Percentiles rank a stretch among this genome's conserved stretches.
These are phyloP conservation scores for Pelagia noctiluca DNA, from an alignment of 30 jellyfish, hydroid and myxozoan species.

Conservation along the genomic window DNA sequence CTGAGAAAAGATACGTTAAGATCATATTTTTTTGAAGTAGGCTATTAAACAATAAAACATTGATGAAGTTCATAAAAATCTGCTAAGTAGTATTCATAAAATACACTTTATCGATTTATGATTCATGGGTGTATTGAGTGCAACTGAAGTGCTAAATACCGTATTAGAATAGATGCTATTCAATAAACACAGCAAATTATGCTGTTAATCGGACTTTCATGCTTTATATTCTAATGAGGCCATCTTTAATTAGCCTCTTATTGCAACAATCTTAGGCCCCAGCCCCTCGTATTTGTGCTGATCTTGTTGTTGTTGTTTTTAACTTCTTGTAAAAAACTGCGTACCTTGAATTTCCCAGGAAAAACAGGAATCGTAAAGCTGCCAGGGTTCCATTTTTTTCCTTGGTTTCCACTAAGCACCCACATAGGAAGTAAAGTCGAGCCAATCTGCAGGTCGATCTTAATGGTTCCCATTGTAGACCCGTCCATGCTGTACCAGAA, in stretches of 20 bases:
- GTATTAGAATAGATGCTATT: too few species aligned
- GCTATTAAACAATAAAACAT: background rate
- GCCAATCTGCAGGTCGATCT: constrained; percentile 26
- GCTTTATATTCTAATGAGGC: too few species aligned
- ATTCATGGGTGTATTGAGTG: too few species aligned
- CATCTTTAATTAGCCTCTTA: too few species aligned
- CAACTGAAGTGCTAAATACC: too few species aligned
- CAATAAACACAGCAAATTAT: too few species aligned
- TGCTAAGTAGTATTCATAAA: background rate
- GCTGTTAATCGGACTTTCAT: too few species aligned
- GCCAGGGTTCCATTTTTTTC: constrained; percentile 71
- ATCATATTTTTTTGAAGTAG: background rate
- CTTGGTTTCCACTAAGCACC: constrained; percentile 72
- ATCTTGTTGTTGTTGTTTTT: too few species aligned
- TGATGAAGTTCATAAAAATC: background rate
- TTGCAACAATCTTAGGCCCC: background rate
- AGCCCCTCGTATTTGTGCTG: background rate
- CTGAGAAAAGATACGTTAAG: constrained; percentile 14
- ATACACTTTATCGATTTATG: too few species aligned
- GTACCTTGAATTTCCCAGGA: constrained; percentile 59
- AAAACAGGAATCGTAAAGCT: constrained; percentile 48
- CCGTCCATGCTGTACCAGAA: constrained; percentile 88
- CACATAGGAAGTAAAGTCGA: constrained; percentile 27
- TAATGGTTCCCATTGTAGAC: constrained; percentile 60
- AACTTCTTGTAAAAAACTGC: background rate